Conservation (phyloP, 1,140 invertebrate species). For the Lethocerus indicus region DNA sequence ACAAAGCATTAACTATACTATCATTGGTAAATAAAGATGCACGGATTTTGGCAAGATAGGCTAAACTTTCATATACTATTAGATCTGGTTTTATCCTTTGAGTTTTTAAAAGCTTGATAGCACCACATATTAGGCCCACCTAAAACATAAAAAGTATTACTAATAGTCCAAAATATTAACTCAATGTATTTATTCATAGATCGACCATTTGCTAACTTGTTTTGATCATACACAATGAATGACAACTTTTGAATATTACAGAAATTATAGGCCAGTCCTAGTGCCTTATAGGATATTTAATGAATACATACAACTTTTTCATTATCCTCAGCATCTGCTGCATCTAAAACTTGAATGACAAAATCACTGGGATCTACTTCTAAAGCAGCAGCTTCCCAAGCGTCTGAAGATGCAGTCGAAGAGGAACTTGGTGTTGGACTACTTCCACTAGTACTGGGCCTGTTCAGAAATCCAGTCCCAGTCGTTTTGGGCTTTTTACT, state of each 20-base stretch:
- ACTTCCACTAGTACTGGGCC: not conserved
- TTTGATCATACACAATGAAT: constrained; percentile 3
- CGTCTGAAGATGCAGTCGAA: constrained; percentile 22
- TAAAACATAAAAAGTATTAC: constrained; percentile 20
- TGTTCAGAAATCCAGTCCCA: constrained; percentile 18
- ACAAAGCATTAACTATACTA: constrained; percentile 56
- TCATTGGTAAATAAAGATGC: constrained; percentile 66
- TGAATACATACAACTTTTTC: constrained; percentile 35
- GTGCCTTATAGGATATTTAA: not conserved
- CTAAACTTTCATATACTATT: constrained; percentile 53
- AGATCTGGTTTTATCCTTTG: constrained; percentile 64
- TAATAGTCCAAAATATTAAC: too few species aligned
- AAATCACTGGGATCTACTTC: constrained; percentile 41
- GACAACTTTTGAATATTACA: not conserved
- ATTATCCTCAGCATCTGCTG: constrained; percentile 37
- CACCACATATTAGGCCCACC: constrained; percentile 32
- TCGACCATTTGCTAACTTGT: not conserved
- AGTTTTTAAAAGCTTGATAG: constrained; percentile 43
- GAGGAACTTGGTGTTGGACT: constrained; percentile 12
- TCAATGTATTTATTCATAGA: not conserved
- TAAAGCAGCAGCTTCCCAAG: constrained; percentile 34
- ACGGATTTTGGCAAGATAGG: constrained; percentile 65
- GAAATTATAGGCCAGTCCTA: not conserved
- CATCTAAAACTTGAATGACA: constrained; percentile 35
- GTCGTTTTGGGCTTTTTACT: constrained; percentile 29